Evolutionary conservation across 2,888 invertebrate genomes (phyloP).

Genomic region (Antitype chi): DNA sequence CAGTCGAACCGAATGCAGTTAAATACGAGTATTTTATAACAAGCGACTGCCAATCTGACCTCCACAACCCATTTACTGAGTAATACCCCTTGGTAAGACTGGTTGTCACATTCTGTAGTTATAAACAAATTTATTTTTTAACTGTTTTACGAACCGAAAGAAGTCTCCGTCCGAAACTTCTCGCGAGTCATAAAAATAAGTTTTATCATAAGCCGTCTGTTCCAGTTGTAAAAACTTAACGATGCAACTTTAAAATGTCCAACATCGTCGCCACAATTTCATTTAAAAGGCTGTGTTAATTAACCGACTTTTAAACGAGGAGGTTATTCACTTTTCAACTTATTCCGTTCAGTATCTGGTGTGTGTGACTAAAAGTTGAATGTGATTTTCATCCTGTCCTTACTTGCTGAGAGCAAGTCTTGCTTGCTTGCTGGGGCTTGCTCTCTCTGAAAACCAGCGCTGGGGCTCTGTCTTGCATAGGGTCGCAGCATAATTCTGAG

Average conservation of each 20-base stretch:
- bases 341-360: slow-evolving; percentile 28
- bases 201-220: slow-evolving; percentile 59
- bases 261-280: slow-evolving; percentile 36
- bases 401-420: slow-evolving; percentile 1
- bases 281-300: slow-evolving; percentile 52
- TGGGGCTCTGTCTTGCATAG: too few species aligned
- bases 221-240: slow-evolving; percentile 66
- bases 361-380: slow-evolving; percentile 20
- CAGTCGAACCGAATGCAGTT: too few species aligned
- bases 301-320: slow-evolving; percentile 38
- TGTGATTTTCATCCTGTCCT: slow-evolving; percentile 5
- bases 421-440: too few species aligned
- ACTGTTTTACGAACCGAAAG: slow-evolving; percentile 34
- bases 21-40: too few species aligned
- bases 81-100: too few species aligned
- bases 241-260: slow-evolving; percentile 59
- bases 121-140: neutral
- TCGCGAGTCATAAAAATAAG: slow-evolving; percentile 64
- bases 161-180: slow-evolving; percentile 52
- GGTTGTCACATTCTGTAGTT: too few species aligned
- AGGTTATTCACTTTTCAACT: slow-evolving; percentile 56
- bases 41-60: too few species aligned
- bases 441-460: too few species aligned
- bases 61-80: too few species aligned
- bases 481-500: too few species aligned